Evolutionary conservation across 2,888 invertebrate species (phyloP), one percentile per base, ranked within the genome.

Genomic region (Plagodis dolabraria): DNA sequence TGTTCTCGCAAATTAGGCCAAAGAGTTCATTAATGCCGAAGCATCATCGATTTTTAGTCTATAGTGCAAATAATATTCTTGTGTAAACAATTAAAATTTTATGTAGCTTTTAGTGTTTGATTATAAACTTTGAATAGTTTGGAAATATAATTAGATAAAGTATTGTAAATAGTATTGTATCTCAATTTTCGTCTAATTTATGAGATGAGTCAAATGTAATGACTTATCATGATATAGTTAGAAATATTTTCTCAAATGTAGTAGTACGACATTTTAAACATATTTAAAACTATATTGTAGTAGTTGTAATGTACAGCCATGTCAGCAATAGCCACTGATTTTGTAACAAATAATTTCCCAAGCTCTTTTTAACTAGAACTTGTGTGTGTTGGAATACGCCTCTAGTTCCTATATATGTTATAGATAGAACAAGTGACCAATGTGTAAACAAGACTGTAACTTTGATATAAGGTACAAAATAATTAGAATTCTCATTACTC

Each of bases 371-470:
- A 38, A 38, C 7, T 5, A 38, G 9, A 5, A 9, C 5, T 46
- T 46, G 46, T 46, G 34, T 46, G 33, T 8, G 33, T 45, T 8
- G 0, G 8, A 36, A 36, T 8, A 36, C n/a, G n/a, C 40, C 40
- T 7, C 40, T 40, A 40, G 5, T 40, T 40, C 10, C 40, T 40
- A 5, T 40, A 40, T 40, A 10, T 9, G 10, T 10, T 5, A 40
- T 10, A 70, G 67, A 65, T 70, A 69, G 72, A 65, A 78, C 69
- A 75, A 82, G 82, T 85, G 91, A 91, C 91, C 91, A 91, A 91
- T 86, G 75, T 80, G 68, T 80, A 85, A 84, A 85, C 80, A 87
- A 91, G 91, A 91, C 91, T 91, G 89, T 87, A 79, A 74, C 74
- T 79, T 82, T 80, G 77, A 79, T 40, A 40, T 74, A 89, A 84